Percentiles rank a stretch among this genome's conserved stretches.
phyloP scores from a whole-genome alignment of 2,113 vertebrate species.

The Macaca nemestrina region DNA sequence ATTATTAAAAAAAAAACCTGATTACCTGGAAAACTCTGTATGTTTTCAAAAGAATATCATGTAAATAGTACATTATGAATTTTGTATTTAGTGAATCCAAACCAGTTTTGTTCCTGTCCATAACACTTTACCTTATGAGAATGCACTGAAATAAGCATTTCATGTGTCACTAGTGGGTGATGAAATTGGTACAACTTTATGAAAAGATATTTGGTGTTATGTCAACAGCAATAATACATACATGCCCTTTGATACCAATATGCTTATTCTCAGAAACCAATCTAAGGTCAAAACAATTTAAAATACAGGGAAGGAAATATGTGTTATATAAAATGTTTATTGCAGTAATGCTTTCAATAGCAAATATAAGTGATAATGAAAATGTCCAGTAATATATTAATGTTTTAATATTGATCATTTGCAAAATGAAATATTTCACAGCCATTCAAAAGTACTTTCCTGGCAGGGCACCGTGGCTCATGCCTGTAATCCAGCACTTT shows the following conservation, averaged over 20 bases:
- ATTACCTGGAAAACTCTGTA: background rate
- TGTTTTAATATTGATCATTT: conserved; percentile 21
- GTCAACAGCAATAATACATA: background rate
- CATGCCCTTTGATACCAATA: background rate
- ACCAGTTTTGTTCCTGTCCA: background rate
- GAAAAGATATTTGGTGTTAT: background rate
- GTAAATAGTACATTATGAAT: background rate
- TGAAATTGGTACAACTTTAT: background rate
- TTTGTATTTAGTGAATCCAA: conserved; percentile 8
- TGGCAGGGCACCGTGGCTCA: too few relatives aligned
- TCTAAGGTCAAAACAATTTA: background rate
- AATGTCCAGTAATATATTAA: background rate
- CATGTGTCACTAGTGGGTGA: background rate
- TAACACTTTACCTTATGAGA: background rate
- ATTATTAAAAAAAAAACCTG: background rate
- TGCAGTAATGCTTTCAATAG: background rate
- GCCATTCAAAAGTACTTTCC: background rate
- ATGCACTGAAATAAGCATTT: background rate
- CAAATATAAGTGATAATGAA: background rate
- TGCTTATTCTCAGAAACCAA: background rate
- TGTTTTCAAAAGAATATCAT: conserved; percentile 9
- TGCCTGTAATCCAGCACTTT: too few relatives aligned
- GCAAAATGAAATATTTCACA: background rate
- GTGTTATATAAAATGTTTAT: background rate
- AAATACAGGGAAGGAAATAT: background rate